Evolutionary conservation across 92 coral and sea anemone species (phyloP).

Genomic region (Hydrozoanthus gracilis): DNA sequence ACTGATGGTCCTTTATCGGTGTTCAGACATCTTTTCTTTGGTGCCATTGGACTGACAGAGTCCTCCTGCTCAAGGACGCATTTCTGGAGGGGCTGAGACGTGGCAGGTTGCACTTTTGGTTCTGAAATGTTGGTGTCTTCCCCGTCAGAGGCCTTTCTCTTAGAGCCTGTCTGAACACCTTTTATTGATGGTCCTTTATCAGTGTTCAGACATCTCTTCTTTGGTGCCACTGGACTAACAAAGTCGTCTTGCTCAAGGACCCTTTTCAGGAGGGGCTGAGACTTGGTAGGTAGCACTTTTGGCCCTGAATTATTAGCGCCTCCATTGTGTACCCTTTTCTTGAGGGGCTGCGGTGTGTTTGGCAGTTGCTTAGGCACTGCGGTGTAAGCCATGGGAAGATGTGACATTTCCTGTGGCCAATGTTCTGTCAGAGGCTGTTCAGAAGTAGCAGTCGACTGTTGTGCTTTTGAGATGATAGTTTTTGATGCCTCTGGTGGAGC

Average conservation of each 20-base stretch:
- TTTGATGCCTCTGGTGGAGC: background rate
- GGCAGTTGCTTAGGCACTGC: background rate
- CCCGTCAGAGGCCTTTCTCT: conserved; percentile 5
- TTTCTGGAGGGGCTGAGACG: conserved; percentile 17
- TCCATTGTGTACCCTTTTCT: too few species aligned
- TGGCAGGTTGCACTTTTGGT: background rate
- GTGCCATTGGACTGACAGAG: background rate
- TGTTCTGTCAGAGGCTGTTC: background rate
- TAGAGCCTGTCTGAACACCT: background rate
- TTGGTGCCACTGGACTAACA: background rate
- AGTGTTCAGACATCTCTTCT: conserved; percentile 14
- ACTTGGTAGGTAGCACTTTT: background rate
- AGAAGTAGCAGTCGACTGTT: background rate
- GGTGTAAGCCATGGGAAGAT: background rate
- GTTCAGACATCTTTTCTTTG: conserved; percentile 14
- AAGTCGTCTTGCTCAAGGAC: conserved; percentile 6
- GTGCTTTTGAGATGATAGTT: background rate
- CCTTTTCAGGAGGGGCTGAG: conserved; percentile 11
- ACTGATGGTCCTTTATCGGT: background rate
- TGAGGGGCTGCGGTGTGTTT: background rate
- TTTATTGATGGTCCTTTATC: background rate
- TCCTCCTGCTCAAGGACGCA: conserved; percentile 1
- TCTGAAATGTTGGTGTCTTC: background rate
- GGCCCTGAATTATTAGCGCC: background rate
- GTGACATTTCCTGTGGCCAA: background rate